These are phyloP conservation scores for Leuciscus idus DNA, from an alignment of 2,113 vertebrate genomes.

Conservation along the genomic window DNA sequence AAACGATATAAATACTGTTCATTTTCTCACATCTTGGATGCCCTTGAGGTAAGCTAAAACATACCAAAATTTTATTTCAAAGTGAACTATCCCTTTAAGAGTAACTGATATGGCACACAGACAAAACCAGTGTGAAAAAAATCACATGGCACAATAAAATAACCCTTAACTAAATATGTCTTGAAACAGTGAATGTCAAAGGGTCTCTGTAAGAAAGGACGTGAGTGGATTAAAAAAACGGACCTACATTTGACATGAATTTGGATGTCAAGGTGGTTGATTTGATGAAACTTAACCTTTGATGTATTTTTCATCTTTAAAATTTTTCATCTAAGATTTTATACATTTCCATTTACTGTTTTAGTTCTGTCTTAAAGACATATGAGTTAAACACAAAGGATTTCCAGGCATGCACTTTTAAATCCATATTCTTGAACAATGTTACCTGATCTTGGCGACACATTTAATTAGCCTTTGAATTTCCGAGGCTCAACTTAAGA, in stretches of 20 bases:
- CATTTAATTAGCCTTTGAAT: constrained; percentile 59
- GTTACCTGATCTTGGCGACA: constrained; percentile 61
- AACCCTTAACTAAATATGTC: too few species aligned
- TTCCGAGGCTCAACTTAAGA: constrained; percentile 57
- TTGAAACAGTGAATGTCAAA: background rate
- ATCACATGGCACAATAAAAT: background rate
- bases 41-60: too few species aligned
- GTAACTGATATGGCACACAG: constrained; percentile 17
- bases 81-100: too few species aligned
- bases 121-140: background rate
- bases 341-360: background rate
- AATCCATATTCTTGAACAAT: constrained; percentile 55
- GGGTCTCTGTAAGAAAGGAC: background rate
- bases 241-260: too few species aligned
- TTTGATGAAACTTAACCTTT: background rate
- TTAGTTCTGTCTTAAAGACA: background rate
- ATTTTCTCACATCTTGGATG: too few species aligned
- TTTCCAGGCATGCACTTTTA: constrained; percentile 64
- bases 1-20: too few species aligned
- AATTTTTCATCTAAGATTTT: background rate
- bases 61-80: too few species aligned
- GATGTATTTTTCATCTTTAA: background rate
- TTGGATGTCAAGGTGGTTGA: background rate
- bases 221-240: background rate
- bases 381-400: background rate